Evolutionary conservation across 1,140 invertebrate genomes (phyloP).

Genomic region (Drosophila tropicalis): DNA sequence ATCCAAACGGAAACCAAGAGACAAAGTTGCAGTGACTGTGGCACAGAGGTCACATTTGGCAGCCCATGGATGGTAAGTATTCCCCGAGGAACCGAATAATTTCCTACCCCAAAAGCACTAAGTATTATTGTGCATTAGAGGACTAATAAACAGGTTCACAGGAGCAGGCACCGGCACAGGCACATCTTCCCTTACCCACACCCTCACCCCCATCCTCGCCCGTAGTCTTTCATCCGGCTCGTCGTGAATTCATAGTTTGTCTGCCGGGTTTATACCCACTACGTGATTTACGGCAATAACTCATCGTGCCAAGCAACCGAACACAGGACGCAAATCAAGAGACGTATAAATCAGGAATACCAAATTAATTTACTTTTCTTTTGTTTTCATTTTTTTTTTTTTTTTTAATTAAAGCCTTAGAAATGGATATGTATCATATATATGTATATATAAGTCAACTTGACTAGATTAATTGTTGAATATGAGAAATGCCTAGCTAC

Average conservation of each 20-base stretch:
- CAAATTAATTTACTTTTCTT: slow-evolving; percentile 65
- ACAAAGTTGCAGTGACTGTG: slow-evolving; percentile 22
- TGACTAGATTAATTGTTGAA: slow-evolving; percentile 4
- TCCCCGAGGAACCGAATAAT: slow-evolving; percentile 70
- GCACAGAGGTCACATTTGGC: slow-evolving; percentile 78
- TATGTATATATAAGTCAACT: neutral
- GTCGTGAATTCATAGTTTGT: slow-evolving; percentile 69
- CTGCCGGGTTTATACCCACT: slow-evolving; percentile 69
- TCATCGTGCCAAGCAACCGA: slow-evolving; percentile 48
- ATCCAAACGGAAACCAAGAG: slow-evolving; percentile 15
- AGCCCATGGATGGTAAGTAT: slow-evolving; percentile 69
- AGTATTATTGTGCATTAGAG: slow-evolving; percentile 82
- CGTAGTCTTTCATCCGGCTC: slow-evolving; percentile 1
- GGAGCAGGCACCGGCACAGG: slow-evolving; percentile 5
- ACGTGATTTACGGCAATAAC: slow-evolving; percentile 80
- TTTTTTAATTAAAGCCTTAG: slow-evolving; percentile 62
- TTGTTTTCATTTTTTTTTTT: slow-evolving; percentile 41
- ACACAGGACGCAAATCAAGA: slow-evolving; percentile 67
- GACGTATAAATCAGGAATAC: slow-evolving; percentile 77
- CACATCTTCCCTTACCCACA: neutral
- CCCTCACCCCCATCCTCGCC: neutral
- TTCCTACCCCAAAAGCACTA: slow-evolving; percentile 77
- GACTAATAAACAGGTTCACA: slow-evolving; percentile 81
- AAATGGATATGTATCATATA: neutral
- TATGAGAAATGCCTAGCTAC: slow-evolving; percentile 1